Evolutionary conservation across 2,797 vertebrate genomes (phyloP), one percentile per base, ranked within the genome.

Genomic region (Melanotaenia trifasciata): DNA sequence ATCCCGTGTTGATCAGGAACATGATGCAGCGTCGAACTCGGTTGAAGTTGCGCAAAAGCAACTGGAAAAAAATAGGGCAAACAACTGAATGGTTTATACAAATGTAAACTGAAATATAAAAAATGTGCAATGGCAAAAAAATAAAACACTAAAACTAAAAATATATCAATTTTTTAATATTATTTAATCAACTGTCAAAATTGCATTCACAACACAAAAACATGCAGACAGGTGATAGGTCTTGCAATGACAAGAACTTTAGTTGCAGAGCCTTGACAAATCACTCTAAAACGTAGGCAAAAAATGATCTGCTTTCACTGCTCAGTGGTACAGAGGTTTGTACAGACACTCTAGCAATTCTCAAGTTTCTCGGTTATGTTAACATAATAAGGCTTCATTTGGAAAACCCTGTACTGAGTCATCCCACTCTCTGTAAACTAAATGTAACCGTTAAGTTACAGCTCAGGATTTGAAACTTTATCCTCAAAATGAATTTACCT

Each of bases 1-100:
- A 98, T 63, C 96, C 96, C 10, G 95, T 90, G 83, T 96, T 97
- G 88, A 99, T 93, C 10, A 99, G 95, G 62, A 96, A 95, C 95
- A 97, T 96, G 94, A 98, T 83, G 89, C 97, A 97, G 78, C 94
- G 96, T 72, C 96, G 94, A 76, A 95, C 95, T 81, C 97, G 94
- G 91, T 96, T 94, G 72, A 98, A 99, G 93, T 99, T 98, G 78
- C 94, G 96, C 65, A 98, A 91, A 72, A 99, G 94, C 77, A 99
- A 86, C 98, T 99, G 89, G 53, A 75, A 56, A 64, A 59, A 71
- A 33, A 33, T 11, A 45, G 53, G 24, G 65, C 24, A 66, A 33
- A 63, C 43, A 61, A 4, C 16, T 10, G 20, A 50, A 50, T 9
- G 3, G n/a, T 22, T 50, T 22, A 22, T n/a, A 7, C 16, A 45